Evolutionary conservation across 1,140 invertebrate genomes (phyloP).

Genomic region (Zophobas atratus): DNA sequence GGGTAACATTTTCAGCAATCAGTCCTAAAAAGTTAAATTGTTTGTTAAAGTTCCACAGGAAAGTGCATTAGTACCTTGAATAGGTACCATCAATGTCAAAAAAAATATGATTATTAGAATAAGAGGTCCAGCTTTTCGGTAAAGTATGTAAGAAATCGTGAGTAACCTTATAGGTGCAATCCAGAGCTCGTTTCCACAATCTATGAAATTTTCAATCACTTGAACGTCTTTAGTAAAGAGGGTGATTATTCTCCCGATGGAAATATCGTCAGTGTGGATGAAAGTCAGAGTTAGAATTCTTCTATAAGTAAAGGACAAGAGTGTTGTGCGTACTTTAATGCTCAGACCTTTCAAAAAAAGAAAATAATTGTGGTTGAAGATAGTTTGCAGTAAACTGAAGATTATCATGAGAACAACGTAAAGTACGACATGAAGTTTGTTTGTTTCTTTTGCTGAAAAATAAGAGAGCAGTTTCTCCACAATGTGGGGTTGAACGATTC

Average conservation of each 20-base stretch:
- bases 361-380: constrained; percentile 14
- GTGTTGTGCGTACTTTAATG: constrained; percentile 25
- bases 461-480: neutral
- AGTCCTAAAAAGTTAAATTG: too few species aligned
- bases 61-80: too few species aligned
- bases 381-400: neutral
- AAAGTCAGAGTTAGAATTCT: constrained; percentile 12
- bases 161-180: constrained; percentile 3
- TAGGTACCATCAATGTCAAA: too few species aligned
- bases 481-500: neutral
- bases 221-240: constrained; percentile 32
- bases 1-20: too few species aligned
- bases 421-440: neutral
- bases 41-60: too few species aligned
- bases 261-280: neutral
- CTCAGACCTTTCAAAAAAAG: constrained; percentile 6
- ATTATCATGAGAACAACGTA: neutral
- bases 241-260: constrained; percentile 12
- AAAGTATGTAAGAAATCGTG: neutral
- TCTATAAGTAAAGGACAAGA: constrained; percentile 39
- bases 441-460: neutral
- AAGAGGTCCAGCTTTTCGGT: constrained; percentile 2
- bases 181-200: constrained; percentile 32
- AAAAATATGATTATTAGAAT: too few species aligned
- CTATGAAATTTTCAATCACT: constrained; percentile 11